A percentile compares a stretch with the other conserved stretches of the same genome.
phyloP scores from a whole-genome alignment of 2,113 vertebrate species.

The Nannospalax galili region DNA sequence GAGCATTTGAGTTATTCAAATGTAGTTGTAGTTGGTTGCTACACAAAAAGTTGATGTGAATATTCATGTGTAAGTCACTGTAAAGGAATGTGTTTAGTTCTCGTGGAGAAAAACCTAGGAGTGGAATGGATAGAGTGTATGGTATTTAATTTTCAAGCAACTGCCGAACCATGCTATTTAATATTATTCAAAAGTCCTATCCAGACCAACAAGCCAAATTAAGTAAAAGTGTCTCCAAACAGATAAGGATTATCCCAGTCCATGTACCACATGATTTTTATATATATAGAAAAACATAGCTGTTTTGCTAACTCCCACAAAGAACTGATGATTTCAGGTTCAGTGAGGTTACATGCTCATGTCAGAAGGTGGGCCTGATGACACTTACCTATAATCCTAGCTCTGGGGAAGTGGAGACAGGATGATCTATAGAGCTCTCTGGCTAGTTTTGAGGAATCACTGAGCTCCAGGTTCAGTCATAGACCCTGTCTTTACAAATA shows the following conservation, averaged over 20 bases:
- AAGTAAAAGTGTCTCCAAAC: not conserved
- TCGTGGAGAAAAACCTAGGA: not conserved
- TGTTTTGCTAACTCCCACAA: not conserved
- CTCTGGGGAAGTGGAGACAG: not conserved
- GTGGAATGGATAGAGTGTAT: not conserved
- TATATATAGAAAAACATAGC: not conserved
- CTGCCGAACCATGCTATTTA: not conserved
- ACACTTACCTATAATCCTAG: not conserved
- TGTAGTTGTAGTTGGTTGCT: not conserved
- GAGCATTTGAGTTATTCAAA: not conserved
- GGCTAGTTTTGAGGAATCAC: too few species aligned
- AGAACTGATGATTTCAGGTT: not conserved
- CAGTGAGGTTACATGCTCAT: not conserved
- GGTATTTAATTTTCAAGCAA: not conserved
- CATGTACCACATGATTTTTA: not conserved
- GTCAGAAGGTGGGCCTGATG: not conserved
- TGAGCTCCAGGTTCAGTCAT: not conserved
- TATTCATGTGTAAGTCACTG: not conserved
- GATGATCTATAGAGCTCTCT: too few species aligned
- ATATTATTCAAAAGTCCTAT: not conserved
- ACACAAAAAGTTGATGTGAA: not conserved
- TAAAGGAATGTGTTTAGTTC: not conserved
- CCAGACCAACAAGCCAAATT: not conserved
- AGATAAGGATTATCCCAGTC: not conserved
- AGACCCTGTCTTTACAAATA: not conserved